phyloP scores from a whole-genome alignment of 1,140 invertebrate species.

The Chironomus tepperi region DNA sequence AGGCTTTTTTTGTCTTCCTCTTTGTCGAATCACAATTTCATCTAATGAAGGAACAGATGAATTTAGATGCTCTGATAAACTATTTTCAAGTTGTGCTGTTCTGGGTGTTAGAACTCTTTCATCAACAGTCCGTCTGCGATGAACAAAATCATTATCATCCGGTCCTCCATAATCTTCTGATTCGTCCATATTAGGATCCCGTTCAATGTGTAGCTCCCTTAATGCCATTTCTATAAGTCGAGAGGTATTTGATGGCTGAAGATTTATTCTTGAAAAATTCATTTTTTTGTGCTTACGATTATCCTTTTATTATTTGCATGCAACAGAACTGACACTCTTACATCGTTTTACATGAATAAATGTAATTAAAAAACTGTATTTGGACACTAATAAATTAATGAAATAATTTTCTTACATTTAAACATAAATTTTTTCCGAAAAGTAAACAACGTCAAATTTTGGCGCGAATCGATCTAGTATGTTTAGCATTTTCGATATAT shows the following conservation, averaged over 20 bases:
- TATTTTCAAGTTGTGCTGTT: neutral
- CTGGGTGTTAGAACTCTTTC: neutral
- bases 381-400: neutral
- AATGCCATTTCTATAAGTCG: neutral
- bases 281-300: neutral
- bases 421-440: neutral
- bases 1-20: slow-evolving; percentile 42
- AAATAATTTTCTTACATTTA: neutral
- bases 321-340: neutral
- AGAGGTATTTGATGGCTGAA: neutral
- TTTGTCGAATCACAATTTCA: slow-evolving; percentile 49
- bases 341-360: neutral
- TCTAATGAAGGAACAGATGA: slow-evolving; percentile 46
- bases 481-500: too few relatives aligned
- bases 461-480: too few relatives aligned
- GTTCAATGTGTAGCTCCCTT: neutral
- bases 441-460: too few relatives aligned
- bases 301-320: neutral
- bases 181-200: neutral
- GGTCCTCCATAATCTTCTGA: neutral
- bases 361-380: neutral
- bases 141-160: neutral
- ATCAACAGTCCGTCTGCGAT: neutral
- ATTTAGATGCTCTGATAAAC: neutral
- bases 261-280: neutral